Base-by-base conservation (phyloP, 1,140 invertebrate genomes). In the Camponotus floridanus region DNA sequence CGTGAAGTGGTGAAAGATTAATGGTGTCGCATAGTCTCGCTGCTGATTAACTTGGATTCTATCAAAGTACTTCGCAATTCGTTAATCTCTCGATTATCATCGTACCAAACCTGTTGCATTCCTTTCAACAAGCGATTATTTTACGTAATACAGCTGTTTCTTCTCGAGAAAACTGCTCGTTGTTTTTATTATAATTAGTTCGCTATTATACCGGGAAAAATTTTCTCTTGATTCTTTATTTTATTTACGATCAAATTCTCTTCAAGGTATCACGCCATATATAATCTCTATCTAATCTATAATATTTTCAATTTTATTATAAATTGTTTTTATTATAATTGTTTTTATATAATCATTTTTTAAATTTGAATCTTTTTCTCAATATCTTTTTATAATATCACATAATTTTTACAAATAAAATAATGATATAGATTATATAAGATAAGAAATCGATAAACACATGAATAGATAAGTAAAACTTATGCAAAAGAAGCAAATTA, bases 21-120 rank as follows among this genome's bases (percentile, higher is more conserved):
- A 86, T 70, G 48, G 65, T 57, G 33, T 81, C 65, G 65, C 71
- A 33, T 36, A 78, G 33, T 45, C 2, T 21, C 33, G n/a, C 33
- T 71, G 55, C 76, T 79, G 84, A 86, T 86, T 79, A 86, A 68
- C 61, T 36, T 13, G 39, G 84, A 67, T 86, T 64, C 64, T 79
- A 80, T 86, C 61, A 68, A 86, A 79, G 76, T 68, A 68, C 39
- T 39, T 68, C 39, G 62, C 83, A 45, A 85, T 80, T 86, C 48
- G 76, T 64, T 85, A 74, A 87, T 87, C 86, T 57, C 45, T 86
- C 39, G 64, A 80, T 87, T 74, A 87, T 48, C 55, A 57, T 76
- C 64, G 9, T 61, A n/a, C 8, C 31, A 31, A n/a, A 87, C 86
- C 83, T 87, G 86, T 87, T 87, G 86, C 86, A 68, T 48, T 7